Evolutionary conservation across 92 coral and sea anemone species (phyloP), one percentile per base, ranked within the genome.

Genomic region (Umimayanthus kanabou): DNA sequence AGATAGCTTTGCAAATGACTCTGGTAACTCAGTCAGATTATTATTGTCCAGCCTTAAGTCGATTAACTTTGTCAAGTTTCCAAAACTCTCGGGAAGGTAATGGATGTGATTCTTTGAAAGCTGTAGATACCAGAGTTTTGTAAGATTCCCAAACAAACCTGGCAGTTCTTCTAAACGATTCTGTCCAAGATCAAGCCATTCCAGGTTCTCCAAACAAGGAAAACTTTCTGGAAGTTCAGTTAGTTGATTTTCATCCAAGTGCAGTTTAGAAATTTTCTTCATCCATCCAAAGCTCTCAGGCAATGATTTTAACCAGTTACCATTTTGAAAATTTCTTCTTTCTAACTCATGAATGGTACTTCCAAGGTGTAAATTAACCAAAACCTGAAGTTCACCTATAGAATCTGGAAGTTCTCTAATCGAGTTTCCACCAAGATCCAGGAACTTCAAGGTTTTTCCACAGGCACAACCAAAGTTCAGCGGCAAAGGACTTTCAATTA

Each of bases 171-270:
- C 81, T n/a, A 97, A 55, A 50, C 89, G 92, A 81, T 97, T 97
- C 77, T 97, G 99, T 22, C 93, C 98, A 55, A 97, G 93, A 89
- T 97, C 99, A 77, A 93, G 93, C 99, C 98, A 97, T 76, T 94
- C 92, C 47, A 97, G 88, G 85, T 88, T 89, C 16, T 37, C 89
- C 69, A 97, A 73, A 16, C 79, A 91, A n/a, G 97, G 95, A 92
- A 97, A 93, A 29, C 91, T 92, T 39, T 92, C 95, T 40, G 99
- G 99, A 69, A 97, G 93, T 80, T 87, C 91, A 28, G 58, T 85
- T 0, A 97, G 77, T 80, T 92, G 98, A 82, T 97, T 97, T 88
- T 97, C 99, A 85, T 97, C 99, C 74, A 97, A 92, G 85, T 97
- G 94, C 37, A 97, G 53, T 85, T 95, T 97, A 4, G 90, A 88